phyloP scores from a whole-genome alignment of 2,113 vertebrate species.

The Pogona vitticeps region DNA sequence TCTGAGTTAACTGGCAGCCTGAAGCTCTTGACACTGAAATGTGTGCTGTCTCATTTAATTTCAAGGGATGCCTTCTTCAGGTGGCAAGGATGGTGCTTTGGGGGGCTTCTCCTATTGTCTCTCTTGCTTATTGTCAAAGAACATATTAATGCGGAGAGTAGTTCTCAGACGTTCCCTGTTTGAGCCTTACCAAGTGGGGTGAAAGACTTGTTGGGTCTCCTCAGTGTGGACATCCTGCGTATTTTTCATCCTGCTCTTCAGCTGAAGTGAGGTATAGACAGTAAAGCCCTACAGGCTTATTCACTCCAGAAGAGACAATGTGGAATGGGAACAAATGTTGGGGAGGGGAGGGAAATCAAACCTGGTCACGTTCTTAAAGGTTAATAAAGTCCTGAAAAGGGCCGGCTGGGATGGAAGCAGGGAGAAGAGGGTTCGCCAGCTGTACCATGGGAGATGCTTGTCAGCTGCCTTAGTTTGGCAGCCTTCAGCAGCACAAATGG shows the following conservation, averaged over 20 bases:
- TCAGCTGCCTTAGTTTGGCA: background rate
- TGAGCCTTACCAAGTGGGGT: background rate
- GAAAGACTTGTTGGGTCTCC: background rate
- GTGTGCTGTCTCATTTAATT: conserved; percentile 2
- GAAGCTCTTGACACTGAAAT: conserved; percentile 4
- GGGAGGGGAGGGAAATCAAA: background rate
- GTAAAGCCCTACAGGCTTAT: background rate
- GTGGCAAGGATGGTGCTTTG: background rate
- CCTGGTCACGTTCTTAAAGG: background rate
- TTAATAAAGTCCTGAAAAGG: background rate
- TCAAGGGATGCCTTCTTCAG: background rate
- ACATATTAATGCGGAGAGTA: background rate
- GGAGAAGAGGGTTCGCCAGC: background rate
- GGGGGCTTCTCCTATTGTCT: background rate
- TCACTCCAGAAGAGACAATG: no score
- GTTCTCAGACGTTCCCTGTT: background rate
- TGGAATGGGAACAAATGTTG: background rate
- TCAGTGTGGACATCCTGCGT: background rate
- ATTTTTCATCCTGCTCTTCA: background rate
- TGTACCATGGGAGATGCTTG: background rate
- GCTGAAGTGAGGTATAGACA: background rate
- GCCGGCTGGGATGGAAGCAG: background rate
- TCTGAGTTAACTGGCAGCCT: background rate
- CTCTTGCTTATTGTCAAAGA: background rate
- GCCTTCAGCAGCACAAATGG: background rate